Evolutionary conservation across 1,140 invertebrate species (phyloP).

Genomic region (Zaprionus camerounensis): DNA sequence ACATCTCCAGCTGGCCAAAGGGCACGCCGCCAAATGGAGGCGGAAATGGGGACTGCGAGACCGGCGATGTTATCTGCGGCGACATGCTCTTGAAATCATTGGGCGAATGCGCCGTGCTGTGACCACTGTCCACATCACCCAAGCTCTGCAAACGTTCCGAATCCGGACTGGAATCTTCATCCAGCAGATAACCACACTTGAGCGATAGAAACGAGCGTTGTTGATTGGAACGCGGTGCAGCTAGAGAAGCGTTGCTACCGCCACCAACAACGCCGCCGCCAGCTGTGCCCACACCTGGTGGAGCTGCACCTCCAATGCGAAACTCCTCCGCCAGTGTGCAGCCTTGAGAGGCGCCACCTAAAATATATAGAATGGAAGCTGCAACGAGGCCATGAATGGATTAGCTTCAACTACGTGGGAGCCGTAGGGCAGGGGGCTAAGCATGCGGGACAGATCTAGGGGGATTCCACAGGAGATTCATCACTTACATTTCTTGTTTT

Average conservation of each 20-base stretch:
- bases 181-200: slow-evolving; percentile 90
- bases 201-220: slow-evolving; percentile 89
- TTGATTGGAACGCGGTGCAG: slow-evolving; percentile 51
- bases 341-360: slow-evolving; percentile 64
- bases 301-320: slow-evolving; percentile 68
- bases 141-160: slow-evolving; percentile 91
- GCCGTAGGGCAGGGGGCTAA: neutral
- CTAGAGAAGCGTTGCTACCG: slow-evolving; percentile 5
- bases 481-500: slow-evolving; percentile 91
- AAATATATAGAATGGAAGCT: slow-evolving; percentile 84
- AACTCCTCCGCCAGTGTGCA: slow-evolving; percentile 89
- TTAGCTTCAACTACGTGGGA: slow-evolving; percentile 61
- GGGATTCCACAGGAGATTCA: neutral
- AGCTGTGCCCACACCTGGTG: slow-evolving; percentile 5
- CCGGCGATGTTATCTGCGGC: slow-evolving; percentile 87
- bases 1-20: slow-evolving; percentile 92
- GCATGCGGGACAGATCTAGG: slow-evolving; percentile 4
- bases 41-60: slow-evolving; percentile 85
- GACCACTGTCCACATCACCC: slow-evolving; percentile 92
- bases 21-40: slow-evolving; percentile 88
- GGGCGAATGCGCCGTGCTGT: slow-evolving; percentile 95
- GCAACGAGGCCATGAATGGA: slow-evolving; percentile 73
- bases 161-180: slow-evolving; percentile 93
- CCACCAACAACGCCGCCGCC: neutral
- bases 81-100: slow-evolving; percentile 93